These are phyloP conservation scores for Flexamia atlantica DNA, from an alignment of 2,888 invertebrate species.

Conservation along the genomic window DNA sequence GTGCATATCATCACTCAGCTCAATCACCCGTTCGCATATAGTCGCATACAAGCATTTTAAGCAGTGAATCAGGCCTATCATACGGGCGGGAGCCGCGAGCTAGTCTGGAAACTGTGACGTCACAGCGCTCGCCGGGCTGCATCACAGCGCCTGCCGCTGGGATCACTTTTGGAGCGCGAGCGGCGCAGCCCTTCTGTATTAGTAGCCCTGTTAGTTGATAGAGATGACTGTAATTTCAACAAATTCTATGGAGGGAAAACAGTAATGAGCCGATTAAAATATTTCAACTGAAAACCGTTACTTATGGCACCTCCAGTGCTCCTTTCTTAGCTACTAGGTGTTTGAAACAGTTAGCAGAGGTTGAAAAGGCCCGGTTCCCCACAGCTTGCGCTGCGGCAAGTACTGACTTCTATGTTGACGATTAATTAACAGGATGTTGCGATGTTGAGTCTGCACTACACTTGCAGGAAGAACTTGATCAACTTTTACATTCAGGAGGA, in stretches of 20 bases:
- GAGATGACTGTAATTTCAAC: background rate
- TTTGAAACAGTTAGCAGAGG: background rate
- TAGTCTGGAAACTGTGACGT: too few relatives aligned
- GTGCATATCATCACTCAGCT: too few relatives aligned
- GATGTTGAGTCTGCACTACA: background rate
- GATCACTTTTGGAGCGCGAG: too few relatives aligned
- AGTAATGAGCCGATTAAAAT: background rate
- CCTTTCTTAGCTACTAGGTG: background rate
- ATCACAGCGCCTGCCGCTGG: too few relatives aligned
- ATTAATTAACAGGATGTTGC: background rate
- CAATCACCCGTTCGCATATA: too few relatives aligned
- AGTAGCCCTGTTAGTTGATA: too few relatives aligned
- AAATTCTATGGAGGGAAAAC: background rate
- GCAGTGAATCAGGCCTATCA: too few relatives aligned
- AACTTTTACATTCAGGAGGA: background rate
- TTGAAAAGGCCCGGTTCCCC: background rate
- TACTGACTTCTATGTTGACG: slow-evolving; percentile 1
- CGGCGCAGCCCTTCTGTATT: too few relatives aligned
- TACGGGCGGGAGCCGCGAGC: too few relatives aligned
- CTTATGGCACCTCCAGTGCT: background rate
- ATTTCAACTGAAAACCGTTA: background rate
- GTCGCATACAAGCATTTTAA: too few relatives aligned
- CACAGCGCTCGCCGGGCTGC: too few relatives aligned
- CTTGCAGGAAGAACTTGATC: background rate
- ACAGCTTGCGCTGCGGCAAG: background rate